Percentiles rank a stretch among this genome's conserved stretches.
These are phyloP conservation scores for Tautogolabrus adspersus DNA, from an alignment of 2,113 vertebrate genomes.

Conservation along the genomic window DNA sequence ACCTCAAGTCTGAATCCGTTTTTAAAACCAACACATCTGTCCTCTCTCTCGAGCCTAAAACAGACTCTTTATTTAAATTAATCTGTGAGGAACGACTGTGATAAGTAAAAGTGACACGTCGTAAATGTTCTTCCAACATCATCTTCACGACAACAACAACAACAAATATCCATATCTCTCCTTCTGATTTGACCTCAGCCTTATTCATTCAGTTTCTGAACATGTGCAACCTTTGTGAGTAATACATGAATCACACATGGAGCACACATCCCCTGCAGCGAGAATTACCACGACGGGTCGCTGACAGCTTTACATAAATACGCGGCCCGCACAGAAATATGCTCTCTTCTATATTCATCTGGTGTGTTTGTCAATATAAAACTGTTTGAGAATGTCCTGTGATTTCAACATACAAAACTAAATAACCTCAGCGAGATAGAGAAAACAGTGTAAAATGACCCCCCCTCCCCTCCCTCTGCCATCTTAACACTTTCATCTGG, in stretches of 20 bases:
- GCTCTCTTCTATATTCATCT: background rate
- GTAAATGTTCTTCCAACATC: too few relatives aligned
- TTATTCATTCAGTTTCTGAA: background rate
- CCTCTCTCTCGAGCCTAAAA: too few relatives aligned
- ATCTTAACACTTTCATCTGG: constrained; percentile 78
- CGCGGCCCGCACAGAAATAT: constrained; percentile 10
- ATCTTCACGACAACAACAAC: too few relatives aligned
- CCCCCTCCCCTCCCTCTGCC: constrained; percentile 26
- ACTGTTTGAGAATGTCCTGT: constrained; percentile 26
- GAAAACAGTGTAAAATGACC: constrained; percentile 57
- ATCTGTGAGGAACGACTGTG: too few relatives aligned
- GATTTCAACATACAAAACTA: constrained; percentile 56
- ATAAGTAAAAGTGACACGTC: too few relatives aligned
- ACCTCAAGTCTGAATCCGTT: too few relatives aligned
- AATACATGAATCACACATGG: constrained; percentile 20
- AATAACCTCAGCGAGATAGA: constrained; percentile 37
- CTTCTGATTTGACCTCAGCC: background rate
- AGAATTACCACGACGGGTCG: constrained; percentile 24
- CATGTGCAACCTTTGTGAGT: constrained; percentile 17
- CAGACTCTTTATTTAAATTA: too few relatives aligned
- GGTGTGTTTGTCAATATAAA: constrained; percentile 35
- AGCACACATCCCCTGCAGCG: constrained; percentile 32
- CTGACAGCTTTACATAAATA: constrained; percentile 31
- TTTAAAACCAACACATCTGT: too few relatives aligned
- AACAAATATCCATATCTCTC: background rate